Conservation (phyloP, 2,888 invertebrate species). For the Harpagoxenus sublaevis region DNA sequence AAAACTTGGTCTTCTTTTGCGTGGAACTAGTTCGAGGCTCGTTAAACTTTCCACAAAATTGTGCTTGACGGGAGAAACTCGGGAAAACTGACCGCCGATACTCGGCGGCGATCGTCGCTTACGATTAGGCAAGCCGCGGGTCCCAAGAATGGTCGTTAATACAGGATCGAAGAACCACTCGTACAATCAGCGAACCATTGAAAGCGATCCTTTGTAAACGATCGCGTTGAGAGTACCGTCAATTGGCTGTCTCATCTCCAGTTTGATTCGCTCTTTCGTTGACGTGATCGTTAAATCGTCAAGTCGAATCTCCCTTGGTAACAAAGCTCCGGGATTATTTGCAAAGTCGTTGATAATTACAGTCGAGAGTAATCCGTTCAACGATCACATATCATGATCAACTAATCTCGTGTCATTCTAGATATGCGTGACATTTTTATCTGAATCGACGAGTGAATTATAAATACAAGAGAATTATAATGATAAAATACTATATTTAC, state of each 20-base stretch:
- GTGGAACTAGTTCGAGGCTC: constrained; percentile 29
- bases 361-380: neutral
- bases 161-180: constrained; percentile 48
- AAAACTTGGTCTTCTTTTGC: constrained; percentile 39
- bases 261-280: constrained; percentile 44
- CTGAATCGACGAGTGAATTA: neutral
- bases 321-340: constrained; percentile 49
- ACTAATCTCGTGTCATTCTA: neutral
- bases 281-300: constrained; percentile 45
- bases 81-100: constrained; percentile 33
- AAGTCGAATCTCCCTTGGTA: constrained; percentile 41
- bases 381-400: neutral
- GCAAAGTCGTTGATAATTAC: constrained; percentile 14
- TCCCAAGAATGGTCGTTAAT: constrained; percentile 62
- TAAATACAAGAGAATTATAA: neutral
- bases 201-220: constrained; percentile 46
- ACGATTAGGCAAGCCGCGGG: constrained; percentile 55
- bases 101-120: constrained; percentile 33
- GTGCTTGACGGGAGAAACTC: constrained; percentile 25
- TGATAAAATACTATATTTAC: neutral
- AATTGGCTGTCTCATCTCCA: constrained; percentile 62
- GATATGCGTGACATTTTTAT: neutral
- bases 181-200: constrained; percentile 61
- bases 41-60: constrained; percentile 55
- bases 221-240: neutral